A percentile compares a stretch with the other conserved stretches of the same genome.
Evolutionary conservation across 2,797 vertebrate species (phyloP).

Genomic region (Mus spretus): DNA sequence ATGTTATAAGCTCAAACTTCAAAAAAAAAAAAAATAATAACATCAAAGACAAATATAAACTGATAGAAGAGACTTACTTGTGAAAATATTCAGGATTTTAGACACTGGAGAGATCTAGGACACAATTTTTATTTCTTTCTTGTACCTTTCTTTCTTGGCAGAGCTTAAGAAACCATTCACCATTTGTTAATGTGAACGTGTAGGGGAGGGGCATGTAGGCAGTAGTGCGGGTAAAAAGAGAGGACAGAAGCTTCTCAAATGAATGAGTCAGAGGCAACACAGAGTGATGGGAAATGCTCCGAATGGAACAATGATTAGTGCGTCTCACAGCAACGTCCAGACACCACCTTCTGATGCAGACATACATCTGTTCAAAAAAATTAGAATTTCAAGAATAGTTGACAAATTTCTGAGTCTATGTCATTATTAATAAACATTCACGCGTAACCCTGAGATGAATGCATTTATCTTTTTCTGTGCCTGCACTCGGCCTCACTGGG

Average conservation of each 20-base stretch:
- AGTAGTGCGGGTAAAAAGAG: no score
- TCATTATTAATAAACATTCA: slow-evolving; percentile 31
- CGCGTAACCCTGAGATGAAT: not conserved
- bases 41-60: not conserved
- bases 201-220: not conserved
- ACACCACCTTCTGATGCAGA: not conserved
- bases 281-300: accelerated
- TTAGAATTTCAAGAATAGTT: slow-evolving; percentile 1
- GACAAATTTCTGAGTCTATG: not conserved
- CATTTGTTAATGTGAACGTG: not conserved
- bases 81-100: slow-evolving; percentile 7
- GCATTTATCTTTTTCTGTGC: not conserved
- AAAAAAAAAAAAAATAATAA: not conserved
- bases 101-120: not conserved
- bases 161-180: not conserved
- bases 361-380: not conserved
- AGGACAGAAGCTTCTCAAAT: not conserved
- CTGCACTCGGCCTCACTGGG: not conserved
- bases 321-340: not conserved
- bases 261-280: not conserved
- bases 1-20: not conserved
- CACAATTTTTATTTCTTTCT: not conserved
- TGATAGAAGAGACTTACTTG: not conserved
- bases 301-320: not conserved
- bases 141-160: no score